Conservation (phyloP, 2,113 vertebrate genomes). For the Neodontobutis hainanensis region DNA sequence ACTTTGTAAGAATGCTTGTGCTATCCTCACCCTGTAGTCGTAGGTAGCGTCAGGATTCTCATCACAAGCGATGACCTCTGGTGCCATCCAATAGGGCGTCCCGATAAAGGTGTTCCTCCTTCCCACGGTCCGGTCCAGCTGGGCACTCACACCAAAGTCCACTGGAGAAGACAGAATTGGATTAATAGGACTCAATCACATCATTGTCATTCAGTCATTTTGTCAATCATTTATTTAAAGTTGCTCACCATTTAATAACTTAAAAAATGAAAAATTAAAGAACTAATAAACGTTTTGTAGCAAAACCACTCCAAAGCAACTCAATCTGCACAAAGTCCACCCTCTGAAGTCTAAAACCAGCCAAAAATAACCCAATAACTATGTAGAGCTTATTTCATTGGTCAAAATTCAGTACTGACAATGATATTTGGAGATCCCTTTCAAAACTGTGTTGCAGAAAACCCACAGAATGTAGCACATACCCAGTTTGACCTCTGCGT, state of each 20-base stretch:
- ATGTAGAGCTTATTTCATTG: too few species aligned
- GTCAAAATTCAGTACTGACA: slow-evolving; percentile 14
- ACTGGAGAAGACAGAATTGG: slow-evolving; percentile 73
- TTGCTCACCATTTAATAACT: too few species aligned
- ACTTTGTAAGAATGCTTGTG: background rate
- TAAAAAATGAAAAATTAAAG: too few species aligned
- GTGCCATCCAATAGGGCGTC: slow-evolving; percentile 99
- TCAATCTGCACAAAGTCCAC: too few species aligned
- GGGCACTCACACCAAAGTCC: slow-evolving; percentile 97
- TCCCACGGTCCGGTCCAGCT: slow-evolving; percentile 95
- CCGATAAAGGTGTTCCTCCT: slow-evolving; percentile 98
- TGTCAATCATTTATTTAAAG: too few species aligned
- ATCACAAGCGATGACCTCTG: slow-evolving; percentile 98
- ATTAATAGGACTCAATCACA: too few species aligned
- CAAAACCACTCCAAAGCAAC: too few species aligned
- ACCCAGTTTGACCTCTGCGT: slow-evolving; percentile 76
- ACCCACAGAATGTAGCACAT: background rate
- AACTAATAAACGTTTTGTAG: too few species aligned
- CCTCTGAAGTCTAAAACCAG: too few species aligned
- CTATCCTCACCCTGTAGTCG: slow-evolving; percentile 90
- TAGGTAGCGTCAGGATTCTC: slow-evolving; percentile 99
- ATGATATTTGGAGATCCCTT: background rate
- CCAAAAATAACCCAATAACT: too few species aligned
- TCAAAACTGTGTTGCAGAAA: background rate
- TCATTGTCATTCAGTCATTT: too few species aligned